Evolutionary conservation across 2,797 vertebrate genomes (phyloP).

Genomic region (Myotis vivesi): DNA sequence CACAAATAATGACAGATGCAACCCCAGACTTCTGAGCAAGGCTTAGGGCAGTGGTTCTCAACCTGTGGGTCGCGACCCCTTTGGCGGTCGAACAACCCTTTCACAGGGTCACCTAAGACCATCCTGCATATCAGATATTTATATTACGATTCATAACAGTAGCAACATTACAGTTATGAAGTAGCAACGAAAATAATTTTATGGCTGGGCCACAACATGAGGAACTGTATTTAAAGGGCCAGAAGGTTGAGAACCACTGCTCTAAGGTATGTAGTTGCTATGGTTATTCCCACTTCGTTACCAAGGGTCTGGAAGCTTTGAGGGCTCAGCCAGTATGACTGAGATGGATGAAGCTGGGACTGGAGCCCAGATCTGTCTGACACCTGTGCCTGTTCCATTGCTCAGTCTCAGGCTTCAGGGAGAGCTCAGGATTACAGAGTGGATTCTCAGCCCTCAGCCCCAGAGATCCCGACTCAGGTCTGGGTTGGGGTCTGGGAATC

Average conservation of each 20-base stretch:
- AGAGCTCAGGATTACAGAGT: background rate
- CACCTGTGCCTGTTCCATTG: background rate
- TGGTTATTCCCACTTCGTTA: background rate
- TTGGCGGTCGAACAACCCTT: no score
- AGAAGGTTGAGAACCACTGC: background rate
- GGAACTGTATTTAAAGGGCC: no score
- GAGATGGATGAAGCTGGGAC: background rate
- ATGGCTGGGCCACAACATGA: no score
- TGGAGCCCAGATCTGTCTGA: background rate
- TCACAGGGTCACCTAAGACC: no score
- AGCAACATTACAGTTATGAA: no score
- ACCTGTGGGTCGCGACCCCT: no score
- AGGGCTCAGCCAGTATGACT: background rate
- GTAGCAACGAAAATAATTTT: no score
- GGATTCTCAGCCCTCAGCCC: background rate
- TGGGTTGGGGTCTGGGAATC: background rate
- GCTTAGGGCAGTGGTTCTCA: background rate
- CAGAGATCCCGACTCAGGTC: background rate
- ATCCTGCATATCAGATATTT: no score
- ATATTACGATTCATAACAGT: no score
- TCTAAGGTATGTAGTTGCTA: background rate
- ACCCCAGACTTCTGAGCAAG: constrained; percentile 18
- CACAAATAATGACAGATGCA: background rate
- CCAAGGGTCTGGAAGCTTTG: background rate
- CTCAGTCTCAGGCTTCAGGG: background rate